Evolutionary conservation across 2,113 vertebrate species (phyloP).

Genomic region (Vulpes lagopus): DNA sequence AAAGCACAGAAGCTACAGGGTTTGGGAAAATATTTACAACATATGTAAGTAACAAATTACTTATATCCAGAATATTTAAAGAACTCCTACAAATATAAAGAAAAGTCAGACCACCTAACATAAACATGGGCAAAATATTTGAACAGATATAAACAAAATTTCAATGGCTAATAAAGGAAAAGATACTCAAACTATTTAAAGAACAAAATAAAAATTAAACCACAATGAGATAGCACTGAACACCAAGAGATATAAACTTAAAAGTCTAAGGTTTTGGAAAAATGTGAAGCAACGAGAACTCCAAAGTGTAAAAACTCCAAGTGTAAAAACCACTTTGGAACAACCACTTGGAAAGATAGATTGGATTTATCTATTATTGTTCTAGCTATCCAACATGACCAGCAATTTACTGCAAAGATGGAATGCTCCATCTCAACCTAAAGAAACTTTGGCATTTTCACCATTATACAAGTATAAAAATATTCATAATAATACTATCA

Average conservation of each 20-base stretch:
- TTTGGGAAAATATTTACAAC: not conserved
- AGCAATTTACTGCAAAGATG: not conserved
- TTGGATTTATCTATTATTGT: not conserved
- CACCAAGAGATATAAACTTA: not conserved
- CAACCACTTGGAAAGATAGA: not conserved
- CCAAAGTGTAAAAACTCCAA: no score
- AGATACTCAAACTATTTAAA: conserved; percentile 2
- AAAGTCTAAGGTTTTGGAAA: not conserved
- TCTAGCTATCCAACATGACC: not conserved
- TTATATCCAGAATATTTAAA: not conserved
- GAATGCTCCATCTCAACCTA: not conserved
- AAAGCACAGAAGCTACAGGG: not conserved
- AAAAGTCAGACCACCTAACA: not conserved
- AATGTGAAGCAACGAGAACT: not conserved
- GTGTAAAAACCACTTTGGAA: not conserved
- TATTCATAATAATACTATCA: not conserved
- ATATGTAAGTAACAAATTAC: not conserved
- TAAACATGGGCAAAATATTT: conserved; percentile 41
- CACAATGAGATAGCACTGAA: not conserved
- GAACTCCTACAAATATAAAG: not conserved
- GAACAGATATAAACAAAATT: not conserved
- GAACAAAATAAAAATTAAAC: conserved; percentile 22
- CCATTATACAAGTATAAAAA: not conserved
- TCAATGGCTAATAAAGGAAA: not conserved
- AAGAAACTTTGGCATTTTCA: not conserved